Base-by-base conservation (phyloP, 1,140 invertebrate genomes). In the Spodoptera frugiperda region DNA sequence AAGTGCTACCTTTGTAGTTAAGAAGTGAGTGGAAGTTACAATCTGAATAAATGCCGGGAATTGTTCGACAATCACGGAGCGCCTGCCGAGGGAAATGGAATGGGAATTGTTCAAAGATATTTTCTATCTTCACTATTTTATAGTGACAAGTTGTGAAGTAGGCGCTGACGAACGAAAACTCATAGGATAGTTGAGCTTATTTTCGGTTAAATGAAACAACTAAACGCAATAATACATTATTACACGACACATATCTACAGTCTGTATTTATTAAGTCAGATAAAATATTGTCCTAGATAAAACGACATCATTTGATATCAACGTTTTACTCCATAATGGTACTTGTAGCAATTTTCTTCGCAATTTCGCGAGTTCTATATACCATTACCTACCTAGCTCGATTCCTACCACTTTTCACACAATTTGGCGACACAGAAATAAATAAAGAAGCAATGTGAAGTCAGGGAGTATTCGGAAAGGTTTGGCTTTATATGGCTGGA, bases 1-100 rank as follows among this genome's bases (percentile, higher is more conserved):
- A 61, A 61, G 57, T 61, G 57, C 57, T 61, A 61, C 30, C 57
- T 61, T 61, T 61, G 57, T 61, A 44, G 33, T 44, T 44, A 61
- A 61, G 33, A 19, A 17, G 6, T 44, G 33, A 44, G 57, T 61
- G 57, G 49, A 17, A 53, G n/a, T 4, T 30, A 21, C 30, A 61
- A 61, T 61, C 57, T 39, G 57, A 61, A 33, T 44, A 61, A 30
- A 39, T n/a, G 17, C 14, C 17, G 30, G n/a, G 15, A 61, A 61
- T n/a, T 6, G 30, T 15, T 61, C 39, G 33, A 17, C 10, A 44
- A 44, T 44, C 57, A 61, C 33, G 8, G 3, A 8, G 8, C 3
- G 14, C 21, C 19, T 30, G 14, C 6, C 21, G n/a, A 12, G 19
- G 19, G 21, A 55, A 21, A 21, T 25, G 9, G 12, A 19, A 17